Evolutionary conservation across 2,888 invertebrate species (phyloP).

Genomic region (Acleris emargana): DNA sequence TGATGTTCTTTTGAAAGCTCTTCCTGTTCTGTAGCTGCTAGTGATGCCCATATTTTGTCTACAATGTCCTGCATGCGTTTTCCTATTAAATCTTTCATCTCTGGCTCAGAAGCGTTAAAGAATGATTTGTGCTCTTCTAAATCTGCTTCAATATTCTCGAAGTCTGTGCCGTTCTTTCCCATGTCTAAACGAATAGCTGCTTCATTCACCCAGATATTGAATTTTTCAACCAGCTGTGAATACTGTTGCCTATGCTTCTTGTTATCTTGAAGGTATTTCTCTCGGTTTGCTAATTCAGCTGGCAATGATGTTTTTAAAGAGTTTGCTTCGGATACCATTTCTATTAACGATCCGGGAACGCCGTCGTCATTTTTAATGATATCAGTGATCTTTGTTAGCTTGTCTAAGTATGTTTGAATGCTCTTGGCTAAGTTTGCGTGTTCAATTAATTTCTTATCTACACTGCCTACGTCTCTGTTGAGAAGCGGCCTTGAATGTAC

Average conservation of each 20-base stretch:
- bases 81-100: conserved; percentile 91
- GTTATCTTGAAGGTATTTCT: conserved; percentile 91
- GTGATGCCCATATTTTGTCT: conserved; percentile 94
- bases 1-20: conserved; percentile 92
- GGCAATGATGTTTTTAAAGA: conserved; percentile 91
- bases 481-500: conserved; percentile 93
- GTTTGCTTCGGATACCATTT: conserved; percentile 93
- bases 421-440: conserved; percentile 88
- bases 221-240: conserved; percentile 88
- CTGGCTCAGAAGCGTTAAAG: conserved; percentile 89
- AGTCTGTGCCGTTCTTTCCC: conserved; percentile 93
- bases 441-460: conserved; percentile 91
- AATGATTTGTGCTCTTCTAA: conserved; percentile 94
- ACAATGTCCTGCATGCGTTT: conserved; percentile 92
- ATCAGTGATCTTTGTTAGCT: conserved; percentile 88
- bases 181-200: conserved; percentile 90
- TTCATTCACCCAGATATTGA: conserved; percentile 93
- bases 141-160: conserved; percentile 91
- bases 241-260: conserved; percentile 91
- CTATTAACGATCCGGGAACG: conserved; percentile 90
- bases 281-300: conserved; percentile 90
- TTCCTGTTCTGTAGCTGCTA: conserved; percentile 91
- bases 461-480: conserved; percentile 90
- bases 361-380: conserved; percentile 89
- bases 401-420: conserved; percentile 88